Conservation (phyloP, 2,888 invertebrate genomes). For the Himalopsyche tibetana region DNA sequence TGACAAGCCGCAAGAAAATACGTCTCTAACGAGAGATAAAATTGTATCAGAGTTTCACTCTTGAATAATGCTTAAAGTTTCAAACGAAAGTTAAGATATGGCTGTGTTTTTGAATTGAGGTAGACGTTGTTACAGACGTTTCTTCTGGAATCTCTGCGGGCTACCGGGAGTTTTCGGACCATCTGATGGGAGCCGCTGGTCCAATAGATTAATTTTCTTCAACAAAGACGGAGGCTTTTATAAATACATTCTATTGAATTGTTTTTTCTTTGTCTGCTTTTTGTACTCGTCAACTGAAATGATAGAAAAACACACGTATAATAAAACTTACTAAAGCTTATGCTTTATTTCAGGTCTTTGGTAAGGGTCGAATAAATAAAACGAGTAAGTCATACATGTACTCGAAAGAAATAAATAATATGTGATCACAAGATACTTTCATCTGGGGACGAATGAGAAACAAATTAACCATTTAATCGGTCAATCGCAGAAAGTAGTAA, state of each 20-base stretch:
- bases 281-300: constrained; percentile 26
- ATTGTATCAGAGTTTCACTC: too few species aligned
- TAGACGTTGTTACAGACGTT: too few species aligned
- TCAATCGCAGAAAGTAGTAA: not conserved
- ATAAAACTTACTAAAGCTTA: constrained; percentile 24
- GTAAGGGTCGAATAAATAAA: constrained; percentile 7
- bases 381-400: not conserved
- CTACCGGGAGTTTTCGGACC: too few species aligned
- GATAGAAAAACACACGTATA: constrained; percentile 15
- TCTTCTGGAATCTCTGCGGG: too few species aligned
- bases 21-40: too few species aligned
- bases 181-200: too few species aligned
- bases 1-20: too few species aligned
- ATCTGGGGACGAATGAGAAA: not conserved
- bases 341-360: not conserved
- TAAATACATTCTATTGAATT: constrained; percentile 44
- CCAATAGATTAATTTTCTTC: constrained; percentile 46
- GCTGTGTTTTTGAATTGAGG: too few species aligned
- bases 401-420: not conserved
- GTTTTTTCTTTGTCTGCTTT: constrained; percentile 46
- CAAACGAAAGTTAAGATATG: too few species aligned
- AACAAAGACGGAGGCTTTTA: constrained; percentile 40
- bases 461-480: constrained; percentile 26
- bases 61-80: too few species aligned
- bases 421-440: not conserved